Conservation (phyloP, 2,797 vertebrate species). For the Decapterus maruadsi region DNA sequence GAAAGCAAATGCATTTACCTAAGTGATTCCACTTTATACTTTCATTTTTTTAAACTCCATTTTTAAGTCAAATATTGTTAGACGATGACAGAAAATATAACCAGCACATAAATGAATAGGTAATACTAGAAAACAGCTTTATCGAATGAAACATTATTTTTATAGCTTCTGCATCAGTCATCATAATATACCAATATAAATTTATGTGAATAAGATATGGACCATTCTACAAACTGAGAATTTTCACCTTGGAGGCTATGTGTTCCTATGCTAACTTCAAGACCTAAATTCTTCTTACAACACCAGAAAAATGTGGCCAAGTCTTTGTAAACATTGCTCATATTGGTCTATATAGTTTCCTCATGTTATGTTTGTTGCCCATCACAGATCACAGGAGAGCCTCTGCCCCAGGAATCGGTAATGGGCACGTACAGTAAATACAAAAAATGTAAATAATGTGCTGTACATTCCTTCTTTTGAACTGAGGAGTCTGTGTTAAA, state of each 20-base stretch:
- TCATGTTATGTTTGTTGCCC: neutral
- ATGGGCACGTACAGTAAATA: conserved; percentile 3
- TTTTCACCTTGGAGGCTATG: neutral
- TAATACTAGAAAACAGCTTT: neutral
- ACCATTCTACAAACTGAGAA: neutral
- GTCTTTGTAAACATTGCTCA: neutral
- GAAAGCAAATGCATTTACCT: neutral
- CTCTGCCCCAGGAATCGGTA: conserved; percentile 8
- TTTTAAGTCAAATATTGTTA: neutral
- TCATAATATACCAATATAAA: neutral
- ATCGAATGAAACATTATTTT: neutral
- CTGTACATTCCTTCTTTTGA: neutral
- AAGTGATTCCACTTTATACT: neutral
- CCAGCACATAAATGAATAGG: neutral
- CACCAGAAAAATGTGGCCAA: neutral
- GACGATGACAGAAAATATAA: no score
- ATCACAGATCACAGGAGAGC: conserved; percentile 12
- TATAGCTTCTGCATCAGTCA: neutral
- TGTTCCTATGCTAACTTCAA: neutral
- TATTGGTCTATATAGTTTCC: neutral
- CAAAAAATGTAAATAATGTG: neutral
- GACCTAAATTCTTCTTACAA: neutral
- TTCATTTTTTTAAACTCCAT: neutral
- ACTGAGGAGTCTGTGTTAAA: neutral
- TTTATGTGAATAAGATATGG: neutral